These are phyloP conservation scores for Thamnophis sirtalis DNA, from an alignment of 2,113 vertebrate species.

Conservation along the genomic window DNA sequence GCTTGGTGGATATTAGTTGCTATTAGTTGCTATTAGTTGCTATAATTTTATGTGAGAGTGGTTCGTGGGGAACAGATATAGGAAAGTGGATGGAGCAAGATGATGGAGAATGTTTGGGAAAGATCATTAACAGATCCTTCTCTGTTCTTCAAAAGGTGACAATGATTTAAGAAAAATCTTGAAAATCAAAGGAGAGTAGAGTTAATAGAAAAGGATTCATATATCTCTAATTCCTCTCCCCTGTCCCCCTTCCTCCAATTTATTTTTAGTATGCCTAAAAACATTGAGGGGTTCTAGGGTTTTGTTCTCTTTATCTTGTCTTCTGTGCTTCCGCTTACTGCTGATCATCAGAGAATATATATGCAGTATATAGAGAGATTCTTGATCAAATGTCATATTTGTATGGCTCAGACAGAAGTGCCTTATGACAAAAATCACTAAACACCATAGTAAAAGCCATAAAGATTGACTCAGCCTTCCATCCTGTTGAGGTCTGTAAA, in stretches of 20 bases:
- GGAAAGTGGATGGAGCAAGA: not conserved
- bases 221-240: not conserved
- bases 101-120: not conserved
- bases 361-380: too few species aligned
- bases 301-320: not conserved
- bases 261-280: not conserved
- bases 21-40: not conserved
- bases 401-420: not conserved
- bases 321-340: not conserved
- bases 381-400: not conserved
- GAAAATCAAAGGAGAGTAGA: conserved; percentile 4
- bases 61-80: not conserved
- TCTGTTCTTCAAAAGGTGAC: not conserved
- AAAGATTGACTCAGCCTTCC: not conserved
- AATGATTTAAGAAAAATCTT: not conserved
- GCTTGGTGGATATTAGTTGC: not conserved
- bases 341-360: not conserved
- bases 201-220: not conserved
- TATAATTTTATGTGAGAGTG: not conserved
- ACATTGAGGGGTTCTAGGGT: not conserved
- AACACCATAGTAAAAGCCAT: not conserved
- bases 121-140: not conserved
- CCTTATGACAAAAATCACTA: not conserved
- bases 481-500: not conserved
- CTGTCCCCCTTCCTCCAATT: fast-evolving